A percentile compares a stretch with the other conserved stretches of the same genome.
phyloP scores from a whole-genome alignment of 2,113 vertebrate genomes.

The Dipodomys merriami region DNA sequence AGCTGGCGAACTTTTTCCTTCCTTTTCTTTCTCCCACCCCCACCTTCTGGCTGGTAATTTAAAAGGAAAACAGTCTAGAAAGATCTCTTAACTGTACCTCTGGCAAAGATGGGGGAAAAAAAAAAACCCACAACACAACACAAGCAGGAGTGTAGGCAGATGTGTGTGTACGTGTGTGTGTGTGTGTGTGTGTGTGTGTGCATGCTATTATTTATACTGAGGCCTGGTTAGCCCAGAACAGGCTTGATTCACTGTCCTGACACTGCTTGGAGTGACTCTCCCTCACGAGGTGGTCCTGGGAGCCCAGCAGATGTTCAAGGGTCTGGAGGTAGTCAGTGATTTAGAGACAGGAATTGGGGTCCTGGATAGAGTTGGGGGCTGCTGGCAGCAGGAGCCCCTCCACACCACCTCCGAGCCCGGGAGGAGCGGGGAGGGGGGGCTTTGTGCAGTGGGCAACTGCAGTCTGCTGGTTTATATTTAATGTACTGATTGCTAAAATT shows the following conservation, averaged over 20 bases:
- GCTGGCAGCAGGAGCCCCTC: neutral
- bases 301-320: neutral
- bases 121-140: neutral
- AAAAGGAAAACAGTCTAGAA: constrained; percentile 90
- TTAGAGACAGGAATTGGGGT: neutral
- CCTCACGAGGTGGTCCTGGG: neutral
- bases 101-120: constrained; percentile 87
- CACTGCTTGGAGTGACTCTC: neutral
- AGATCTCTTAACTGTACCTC: constrained; percentile 89
- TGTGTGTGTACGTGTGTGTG: neutral
- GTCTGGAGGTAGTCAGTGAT: neutral
- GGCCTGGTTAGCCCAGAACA: neutral
- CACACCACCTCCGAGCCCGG: neutral
- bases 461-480: constrained; percentile 83
- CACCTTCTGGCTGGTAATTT: constrained; percentile 89
- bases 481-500: constrained; percentile 89
- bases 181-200: neutral
- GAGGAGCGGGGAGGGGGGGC: neutral
- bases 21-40: constrained; percentile 76
- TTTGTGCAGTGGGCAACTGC: constrained; percentile 44
- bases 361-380: neutral
- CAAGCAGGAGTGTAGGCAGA: constrained; percentile 68
- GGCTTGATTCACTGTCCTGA: neutral
- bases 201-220: constrained; percentile 1
- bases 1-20: constrained; percentile 84